phyloP scores from a whole-genome alignment of 2,113 vertebrate genomes.

The Jaculus jaculus region DNA sequence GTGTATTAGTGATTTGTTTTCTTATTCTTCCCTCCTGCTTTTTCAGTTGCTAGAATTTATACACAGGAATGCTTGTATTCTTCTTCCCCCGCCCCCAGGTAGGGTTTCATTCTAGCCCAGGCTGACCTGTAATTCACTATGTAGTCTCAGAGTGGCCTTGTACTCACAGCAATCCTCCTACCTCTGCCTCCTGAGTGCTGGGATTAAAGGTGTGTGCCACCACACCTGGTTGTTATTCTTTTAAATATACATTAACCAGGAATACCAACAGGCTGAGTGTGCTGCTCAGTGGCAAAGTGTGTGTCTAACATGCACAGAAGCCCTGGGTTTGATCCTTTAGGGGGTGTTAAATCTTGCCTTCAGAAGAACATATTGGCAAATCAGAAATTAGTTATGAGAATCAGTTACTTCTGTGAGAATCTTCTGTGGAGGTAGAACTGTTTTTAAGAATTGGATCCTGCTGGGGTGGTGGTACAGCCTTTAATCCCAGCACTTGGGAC shows the following conservation, averaged over 20 bases:
- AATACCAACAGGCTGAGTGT: background rate
- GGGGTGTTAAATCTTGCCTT: background rate
- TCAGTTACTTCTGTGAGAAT: conserved; percentile 9
- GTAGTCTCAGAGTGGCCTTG: no score
- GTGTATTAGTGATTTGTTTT: conserved; percentile 68
- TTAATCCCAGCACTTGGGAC: no score
- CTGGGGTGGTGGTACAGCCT: no score
- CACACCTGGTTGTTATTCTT: conserved; percentile 49
- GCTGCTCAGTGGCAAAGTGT: background rate
- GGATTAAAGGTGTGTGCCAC: no score
- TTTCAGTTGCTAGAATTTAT: conserved; percentile 41
- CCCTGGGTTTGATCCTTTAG: background rate
- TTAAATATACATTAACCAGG: background rate
- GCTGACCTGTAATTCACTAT: no score
- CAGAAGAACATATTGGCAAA: conserved; percentile 19
- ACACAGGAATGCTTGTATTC: background rate
- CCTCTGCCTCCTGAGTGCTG: no score
- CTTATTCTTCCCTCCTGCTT: background rate
- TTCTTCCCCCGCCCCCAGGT: no score
- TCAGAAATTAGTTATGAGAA: conserved; percentile 20
- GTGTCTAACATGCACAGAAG: background rate
- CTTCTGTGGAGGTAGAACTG: background rate
- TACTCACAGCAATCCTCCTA: no score
- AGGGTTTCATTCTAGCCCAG: no score
- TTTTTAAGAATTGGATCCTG: conserved; percentile 14